A percentile compares a stretch with the other conserved stretches of the same genome.
phyloP scores from a whole-genome alignment of 2,888 invertebrate genomes.

The Caenorhabditis drosophilae region DNA sequence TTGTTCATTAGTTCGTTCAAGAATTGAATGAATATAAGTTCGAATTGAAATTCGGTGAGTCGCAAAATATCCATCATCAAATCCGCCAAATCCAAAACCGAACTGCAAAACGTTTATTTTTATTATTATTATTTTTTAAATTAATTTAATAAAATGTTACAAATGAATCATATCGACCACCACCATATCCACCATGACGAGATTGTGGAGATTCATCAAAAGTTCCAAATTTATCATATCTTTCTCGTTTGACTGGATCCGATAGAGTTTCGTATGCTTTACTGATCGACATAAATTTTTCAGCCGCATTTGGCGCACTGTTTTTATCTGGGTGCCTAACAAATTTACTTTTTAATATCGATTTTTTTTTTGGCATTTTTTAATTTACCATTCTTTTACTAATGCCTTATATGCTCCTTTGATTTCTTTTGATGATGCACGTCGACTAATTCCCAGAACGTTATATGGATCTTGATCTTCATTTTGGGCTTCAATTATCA shows the following conservation, averaged over 20 bases:
- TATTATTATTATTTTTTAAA: neutral
- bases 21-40: slow-evolving; percentile 52
- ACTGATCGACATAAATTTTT: slow-evolving; percentile 62
- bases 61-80: slow-evolving; percentile 50
- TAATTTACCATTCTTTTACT: slow-evolving; percentile 85
- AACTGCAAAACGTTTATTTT: slow-evolving; percentile 24
- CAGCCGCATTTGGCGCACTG: slow-evolving; percentile 52
- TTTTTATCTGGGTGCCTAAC: slow-evolving; percentile 68
- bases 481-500: no score
- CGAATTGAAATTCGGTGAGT: slow-evolving; percentile 54
- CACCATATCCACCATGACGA: slow-evolving; percentile 11
- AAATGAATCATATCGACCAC: slow-evolving; percentile 49
- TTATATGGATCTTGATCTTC: slow-evolving; percentile 54
- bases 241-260: slow-evolving; percentile 52
- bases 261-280: slow-evolving; percentile 64
- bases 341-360: slow-evolving; percentile 2
- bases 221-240: slow-evolving; percentile 64
- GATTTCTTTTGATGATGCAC: slow-evolving; percentile 82
- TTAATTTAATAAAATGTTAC: slow-evolving; percentile 37
- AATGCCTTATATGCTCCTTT: slow-evolving; percentile 86
- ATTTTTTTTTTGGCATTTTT: neutral
- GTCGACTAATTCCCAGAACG: slow-evolving; percentile 79
- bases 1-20: slow-evolving; percentile 67
- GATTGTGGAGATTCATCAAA: slow-evolving; percentile 51
- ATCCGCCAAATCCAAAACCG: slow-evolving; percentile 48